Evolutionary conservation across 2,797 vertebrate genomes (phyloP), one percentile per base, ranked within the genome.

Genomic region (Myotis findleyi): DNA sequence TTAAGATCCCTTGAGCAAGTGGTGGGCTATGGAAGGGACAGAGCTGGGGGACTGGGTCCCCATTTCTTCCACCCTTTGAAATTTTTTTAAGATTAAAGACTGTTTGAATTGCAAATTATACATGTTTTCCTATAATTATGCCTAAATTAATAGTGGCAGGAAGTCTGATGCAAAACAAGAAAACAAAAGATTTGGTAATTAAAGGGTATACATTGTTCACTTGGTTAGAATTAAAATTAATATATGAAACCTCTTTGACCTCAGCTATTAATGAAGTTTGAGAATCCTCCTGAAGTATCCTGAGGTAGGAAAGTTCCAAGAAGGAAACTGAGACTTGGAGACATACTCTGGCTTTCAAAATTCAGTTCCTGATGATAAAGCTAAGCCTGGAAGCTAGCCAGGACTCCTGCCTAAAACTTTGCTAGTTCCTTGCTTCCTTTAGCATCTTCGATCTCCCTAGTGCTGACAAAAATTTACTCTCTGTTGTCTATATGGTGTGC

Each of bases 41-140:
- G 95, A 96, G 97, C 84, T 90, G 94, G 95, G 93, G 87, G 93
- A 96, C 91, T 95, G 87, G 57, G 92, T 97, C 95, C 87, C 87
- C 83, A 77, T 97, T 97, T 97, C 97, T 98, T 97, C 83, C 91
- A 94, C 96, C 82, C 96, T 96, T 96, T 95, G 94, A 97, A 96
- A 97, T 97, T 92, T 96, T 97, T 98, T 97, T 97, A 97, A 98
- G 97, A 98, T 98, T 97, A 98, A 98, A 98, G 89, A 87, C 33
- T 72, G 95, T 98, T 98, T 97, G 97, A 98, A 98, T 98, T 98
- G 96, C 97, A 98, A 96, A 98, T 98, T 94, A 94, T 88, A 79
- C 75, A 12, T 97, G 95, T 97, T 97, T 97, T 97, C 89, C 97
- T 92, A 88, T 96, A 95, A 91, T 97, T 72, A 23, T 80, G 92